Percentiles rank a stretch among this genome's conserved stretches.
Evolutionary conservation across 2,888 invertebrate genomes (phyloP).

Genomic region (Andrena fulva): DNA sequence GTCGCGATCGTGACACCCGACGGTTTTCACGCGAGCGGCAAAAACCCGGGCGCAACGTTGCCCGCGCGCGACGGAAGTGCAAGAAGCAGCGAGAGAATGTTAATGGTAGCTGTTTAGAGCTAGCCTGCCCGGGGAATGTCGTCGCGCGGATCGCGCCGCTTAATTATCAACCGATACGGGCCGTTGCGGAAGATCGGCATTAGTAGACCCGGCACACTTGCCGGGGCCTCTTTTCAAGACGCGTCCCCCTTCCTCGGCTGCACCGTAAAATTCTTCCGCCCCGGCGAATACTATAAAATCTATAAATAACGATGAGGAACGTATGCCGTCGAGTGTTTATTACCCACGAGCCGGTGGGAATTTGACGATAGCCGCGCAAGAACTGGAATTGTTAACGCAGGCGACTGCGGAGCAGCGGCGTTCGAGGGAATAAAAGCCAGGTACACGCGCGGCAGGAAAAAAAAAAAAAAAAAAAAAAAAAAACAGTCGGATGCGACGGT

Average conservation of each 20-base stretch:
- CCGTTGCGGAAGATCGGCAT: slow-evolving; percentile 24
- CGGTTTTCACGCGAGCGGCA: slow-evolving; percentile 52
- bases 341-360: background rate
- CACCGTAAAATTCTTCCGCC: background rate
- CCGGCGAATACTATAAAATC: background rate
- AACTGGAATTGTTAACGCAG: slow-evolving; percentile 25
- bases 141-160: slow-evolving; percentile 17
- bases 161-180: slow-evolving; percentile 35
- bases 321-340: background rate
- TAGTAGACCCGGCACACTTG: background rate
- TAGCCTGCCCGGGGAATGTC: slow-evolving; percentile 26
- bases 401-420: background rate
- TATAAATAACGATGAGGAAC: background rate
- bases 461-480: background rate
- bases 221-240: background rate
- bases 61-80: slow-evolving; percentile 42
- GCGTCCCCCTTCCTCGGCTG: background rate
- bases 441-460: background rate
- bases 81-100: slow-evolving; percentile 42
- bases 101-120: slow-evolving; percentile 30
- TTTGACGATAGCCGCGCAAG: slow-evolving; percentile 5
- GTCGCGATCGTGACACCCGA: slow-evolving; percentile 49
- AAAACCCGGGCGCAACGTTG: slow-evolving; percentile 37
- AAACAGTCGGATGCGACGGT: background rate
- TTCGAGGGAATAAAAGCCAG: background rate